Evolutionary conservation across 1,140 invertebrate species (phyloP).

Genomic region (Globodera ellingtonae): DNA sequence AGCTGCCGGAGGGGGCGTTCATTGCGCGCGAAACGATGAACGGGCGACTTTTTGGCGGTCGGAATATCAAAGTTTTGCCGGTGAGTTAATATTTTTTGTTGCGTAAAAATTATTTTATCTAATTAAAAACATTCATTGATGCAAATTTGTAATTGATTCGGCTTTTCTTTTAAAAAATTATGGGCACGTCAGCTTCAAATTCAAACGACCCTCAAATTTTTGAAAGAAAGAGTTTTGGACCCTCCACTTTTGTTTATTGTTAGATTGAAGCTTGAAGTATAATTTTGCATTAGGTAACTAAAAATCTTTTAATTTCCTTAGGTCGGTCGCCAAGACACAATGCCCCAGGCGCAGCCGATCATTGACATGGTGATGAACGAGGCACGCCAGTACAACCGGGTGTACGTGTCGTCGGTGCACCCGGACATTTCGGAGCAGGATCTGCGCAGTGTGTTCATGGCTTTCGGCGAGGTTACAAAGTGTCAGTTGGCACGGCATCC

Average conservation of each 20-base stretch:
- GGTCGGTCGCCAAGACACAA: constrained; percentile 93
- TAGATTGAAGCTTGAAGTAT: too few species aligned
- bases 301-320: constrained; percentile 43
- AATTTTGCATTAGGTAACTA: too few species aligned
- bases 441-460: constrained; percentile 99
- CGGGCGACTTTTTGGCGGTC: constrained; percentile 93
- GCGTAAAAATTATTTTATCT: too few species aligned
- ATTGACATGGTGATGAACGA: constrained; percentile 98
- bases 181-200: background rate
- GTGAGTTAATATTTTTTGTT: constrained; percentile 6
- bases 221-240: constrained; percentile 12
- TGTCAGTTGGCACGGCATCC: constrained; percentile 66
- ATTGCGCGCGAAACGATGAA: constrained; percentile 97
- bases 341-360: constrained; percentile 98
- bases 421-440: constrained; percentile 93
- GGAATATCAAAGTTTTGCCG: constrained; percentile 79
- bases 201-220: background rate
- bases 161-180: background rate
- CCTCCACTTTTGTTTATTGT: too few species aligned
- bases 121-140: too few species aligned
- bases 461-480: constrained; percentile 85
- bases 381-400: constrained; percentile 93
- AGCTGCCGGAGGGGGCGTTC: constrained; percentile 97
- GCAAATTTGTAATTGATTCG: background rate
- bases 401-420: constrained; percentile 96